phyloP scores from a whole-genome alignment of 2,113 vertebrate genomes.

The Mormoops blainvillei region DNA sequence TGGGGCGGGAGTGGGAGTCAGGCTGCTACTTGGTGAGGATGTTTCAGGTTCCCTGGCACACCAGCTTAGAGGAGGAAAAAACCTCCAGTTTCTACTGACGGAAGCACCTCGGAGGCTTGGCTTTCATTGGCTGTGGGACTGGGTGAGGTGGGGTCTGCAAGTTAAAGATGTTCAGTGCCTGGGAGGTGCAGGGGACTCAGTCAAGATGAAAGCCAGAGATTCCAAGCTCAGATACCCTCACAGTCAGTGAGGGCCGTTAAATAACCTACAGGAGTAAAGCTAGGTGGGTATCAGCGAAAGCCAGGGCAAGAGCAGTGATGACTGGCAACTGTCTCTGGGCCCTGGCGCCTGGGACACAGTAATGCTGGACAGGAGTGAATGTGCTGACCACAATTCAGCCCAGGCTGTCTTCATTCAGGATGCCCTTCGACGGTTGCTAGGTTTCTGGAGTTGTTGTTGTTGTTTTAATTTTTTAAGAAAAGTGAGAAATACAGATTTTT shows the following conservation, averaged over 20 bases:
- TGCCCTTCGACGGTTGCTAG: not conserved
- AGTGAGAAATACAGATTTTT: conserved; percentile 1
- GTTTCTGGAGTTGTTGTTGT: not conserved
- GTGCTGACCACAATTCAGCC: not conserved
- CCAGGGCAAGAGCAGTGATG: not conserved
- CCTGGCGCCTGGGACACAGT: not conserved
- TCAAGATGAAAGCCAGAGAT: not conserved
- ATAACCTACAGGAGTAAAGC: not conserved
- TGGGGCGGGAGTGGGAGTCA: not conserved
- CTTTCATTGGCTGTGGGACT: not conserved
- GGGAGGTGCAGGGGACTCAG: not conserved
- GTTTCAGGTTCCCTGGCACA: not conserved
- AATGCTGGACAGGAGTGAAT: not conserved
- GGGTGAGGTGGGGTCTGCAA: not conserved
- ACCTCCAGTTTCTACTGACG: not conserved
- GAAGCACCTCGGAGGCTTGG: not conserved
- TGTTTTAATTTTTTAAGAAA: not conserved
- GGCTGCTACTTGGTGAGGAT: not conserved
- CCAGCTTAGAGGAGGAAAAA: not conserved
- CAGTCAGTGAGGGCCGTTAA: not conserved
- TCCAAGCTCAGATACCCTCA: not conserved
- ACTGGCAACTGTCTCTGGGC: not conserved
- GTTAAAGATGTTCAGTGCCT: not conserved
- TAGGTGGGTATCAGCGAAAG: not conserved
- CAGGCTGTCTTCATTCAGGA: not conserved